Evolutionary conservation across 2,113 vertebrate genomes (phyloP).

Genomic region (Pseudopipra pipra): DNA sequence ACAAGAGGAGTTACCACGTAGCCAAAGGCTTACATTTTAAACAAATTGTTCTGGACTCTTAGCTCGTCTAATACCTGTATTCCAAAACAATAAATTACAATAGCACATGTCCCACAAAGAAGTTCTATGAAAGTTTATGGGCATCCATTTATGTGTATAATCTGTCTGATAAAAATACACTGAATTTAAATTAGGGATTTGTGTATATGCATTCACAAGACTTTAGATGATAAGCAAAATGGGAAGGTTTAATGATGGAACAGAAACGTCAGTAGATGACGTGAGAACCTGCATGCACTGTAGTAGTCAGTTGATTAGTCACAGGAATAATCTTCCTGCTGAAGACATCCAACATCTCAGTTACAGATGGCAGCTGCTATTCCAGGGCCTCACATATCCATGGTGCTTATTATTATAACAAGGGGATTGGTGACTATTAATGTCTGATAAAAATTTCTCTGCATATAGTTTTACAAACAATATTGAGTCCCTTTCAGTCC

Average conservation of each 20-base stretch:
- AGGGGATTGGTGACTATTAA: background rate
- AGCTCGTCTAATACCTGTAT: background rate
- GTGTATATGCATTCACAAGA: background rate
- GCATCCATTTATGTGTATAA: background rate
- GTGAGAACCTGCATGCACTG: background rate
- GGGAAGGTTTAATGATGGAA: background rate
- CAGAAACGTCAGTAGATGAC: background rate
- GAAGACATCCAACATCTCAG: background rate
- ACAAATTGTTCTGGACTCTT: background rate
- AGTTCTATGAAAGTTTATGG: background rate
- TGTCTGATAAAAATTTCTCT: background rate
- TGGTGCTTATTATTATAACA: background rate
- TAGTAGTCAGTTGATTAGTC: background rate
- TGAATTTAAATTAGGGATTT: background rate
- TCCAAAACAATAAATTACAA: background rate
- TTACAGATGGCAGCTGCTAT: background rate
- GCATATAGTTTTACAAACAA: background rate
- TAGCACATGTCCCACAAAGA: background rate
- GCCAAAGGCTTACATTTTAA: background rate
- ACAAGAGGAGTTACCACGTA: background rate
- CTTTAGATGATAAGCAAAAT: background rate
- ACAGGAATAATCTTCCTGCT: background rate
- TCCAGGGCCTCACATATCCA: background rate
- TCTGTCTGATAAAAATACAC: background rate
- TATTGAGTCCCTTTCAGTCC: background rate